phyloP scores from a whole-genome alignment of 2,888 invertebrate species.

The Phortica okadai region DNA sequence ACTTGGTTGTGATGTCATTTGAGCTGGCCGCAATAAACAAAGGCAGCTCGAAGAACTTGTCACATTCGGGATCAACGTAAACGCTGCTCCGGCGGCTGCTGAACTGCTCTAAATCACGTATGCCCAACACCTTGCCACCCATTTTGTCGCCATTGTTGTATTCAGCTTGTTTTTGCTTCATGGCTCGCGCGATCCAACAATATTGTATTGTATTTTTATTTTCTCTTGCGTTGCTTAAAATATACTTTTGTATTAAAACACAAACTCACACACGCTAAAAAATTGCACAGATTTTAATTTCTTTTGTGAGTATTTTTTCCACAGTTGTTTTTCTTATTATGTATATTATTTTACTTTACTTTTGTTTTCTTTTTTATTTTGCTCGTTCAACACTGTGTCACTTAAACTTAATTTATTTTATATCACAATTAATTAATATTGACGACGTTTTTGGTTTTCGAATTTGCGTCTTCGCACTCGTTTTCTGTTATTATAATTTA shows the following conservation, averaged over 20 bases:
- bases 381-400: slow-evolving; percentile 33
- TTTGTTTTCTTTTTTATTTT: slow-evolving; percentile 40
- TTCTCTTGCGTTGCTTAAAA: not conserved
- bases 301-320: slow-evolving; percentile 35
- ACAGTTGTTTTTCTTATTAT: slow-evolving; percentile 51
- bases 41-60: slow-evolving; percentile 76
- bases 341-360: slow-evolving; percentile 37
- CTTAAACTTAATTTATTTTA: slow-evolving; percentile 23
- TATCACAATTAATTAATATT: slow-evolving; percentile 28
- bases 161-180: slow-evolving; percentile 39
- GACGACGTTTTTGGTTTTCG: slow-evolving; percentile 8
- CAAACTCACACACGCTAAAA: not conserved
- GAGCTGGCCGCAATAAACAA: slow-evolving; percentile 74
- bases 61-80: slow-evolving; percentile 77
- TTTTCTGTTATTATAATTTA: slow-evolving; percentile 17
- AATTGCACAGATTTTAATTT: slow-evolving; percentile 20
- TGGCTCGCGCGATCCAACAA: not conserved
- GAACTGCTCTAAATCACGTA: slow-evolving; percentile 75
- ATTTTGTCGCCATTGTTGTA: slow-evolving; percentile 56
- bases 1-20: slow-evolving; percentile 75
- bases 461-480: not conserved
- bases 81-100: slow-evolving; percentile 76
- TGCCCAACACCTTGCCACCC: slow-evolving; percentile 76
- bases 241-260: slow-evolving; percentile 21
- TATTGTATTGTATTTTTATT: slow-evolving; percentile 30